Conservation (phyloP, 2,888 invertebrate species). For the Cheilosia scutellata region DNA sequence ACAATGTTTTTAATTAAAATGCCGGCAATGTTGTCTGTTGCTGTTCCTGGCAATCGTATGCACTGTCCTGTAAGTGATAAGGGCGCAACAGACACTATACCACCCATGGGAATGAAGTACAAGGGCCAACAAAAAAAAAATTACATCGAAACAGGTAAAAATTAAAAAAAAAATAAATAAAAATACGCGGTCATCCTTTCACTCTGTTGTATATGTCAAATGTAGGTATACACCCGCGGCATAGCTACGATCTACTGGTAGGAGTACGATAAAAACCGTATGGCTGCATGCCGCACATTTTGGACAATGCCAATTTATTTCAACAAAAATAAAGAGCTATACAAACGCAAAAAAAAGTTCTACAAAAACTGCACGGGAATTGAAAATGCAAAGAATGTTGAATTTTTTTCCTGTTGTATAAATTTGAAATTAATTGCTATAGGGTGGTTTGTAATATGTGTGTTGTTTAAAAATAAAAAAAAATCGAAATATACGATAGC, state of each 20-base stretch:
- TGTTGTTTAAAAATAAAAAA: background rate
- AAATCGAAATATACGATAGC: background rate
- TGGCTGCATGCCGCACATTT: conserved; percentile 65
- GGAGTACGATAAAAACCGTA: conserved; percentile 41
- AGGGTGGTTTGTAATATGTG: conserved; percentile 37
- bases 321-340: conserved; percentile 36
- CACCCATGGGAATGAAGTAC: background rate
- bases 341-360: conserved; percentile 1
- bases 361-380: conserved; percentile 15
- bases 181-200: conserved; percentile 63
- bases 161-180: conserved; percentile 23
- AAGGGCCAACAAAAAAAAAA: conserved; percentile 15
- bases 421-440: conserved; percentile 74
- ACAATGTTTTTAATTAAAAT: conserved; percentile 75
- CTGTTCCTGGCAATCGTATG: conserved; percentile 63
- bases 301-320: conserved; percentile 74
- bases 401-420: conserved; percentile 49
- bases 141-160: conserved; percentile 66
- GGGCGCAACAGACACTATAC: conserved; percentile 22
- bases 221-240: conserved; percentile 11
- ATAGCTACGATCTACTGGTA: background rate
- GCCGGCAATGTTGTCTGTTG: conserved; percentile 72
- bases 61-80: conserved; percentile 68
- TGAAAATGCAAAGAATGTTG: conserved; percentile 62
- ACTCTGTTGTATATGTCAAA: conserved; percentile 37